Evolutionary conservation across 2,797 vertebrate genomes (phyloP), one percentile per base, ranked within the genome.

Genomic region (Typhlichthys eigenmanni): DNA sequence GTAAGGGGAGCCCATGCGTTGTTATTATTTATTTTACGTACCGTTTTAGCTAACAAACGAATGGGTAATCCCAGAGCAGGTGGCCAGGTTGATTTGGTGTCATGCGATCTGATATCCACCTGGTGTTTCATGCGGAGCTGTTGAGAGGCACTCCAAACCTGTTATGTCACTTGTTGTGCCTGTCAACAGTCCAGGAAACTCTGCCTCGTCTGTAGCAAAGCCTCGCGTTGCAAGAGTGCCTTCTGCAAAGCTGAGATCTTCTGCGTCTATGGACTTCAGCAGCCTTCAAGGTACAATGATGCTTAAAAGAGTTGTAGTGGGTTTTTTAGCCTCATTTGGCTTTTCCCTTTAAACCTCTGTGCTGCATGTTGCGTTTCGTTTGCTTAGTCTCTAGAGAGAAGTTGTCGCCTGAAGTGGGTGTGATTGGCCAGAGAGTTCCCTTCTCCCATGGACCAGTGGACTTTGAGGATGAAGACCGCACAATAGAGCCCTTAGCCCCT

Each of bases 401-500:
- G 63, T 53, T 66, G 13, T 62, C 89, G 2, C 77, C 91, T n/a
- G 88, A 85, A 1, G 92, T 93, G 69, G 91, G 90, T 48, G 47
- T 95, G 43, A 86, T 94, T 53, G 94, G 95, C 14, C 93, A 93
- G 38, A 85, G 81, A 68, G 82, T 95, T 64, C 72, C 78, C 70
- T 93, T 90, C 72, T 88, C 88, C 61, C 94, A 90, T 1, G 90
- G 89, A 68, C 68, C 78, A 43, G 72, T 82, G 53, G 91, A 90
- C 80, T 64, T 66, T 19, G 92, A 93, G 59, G 92, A 94, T 24
- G 92, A 92, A 50, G 76, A 86, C 59, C 73, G 61, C 56, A 71
- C 57, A 17, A 76, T 66, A 13, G 91, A 83, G 47, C 48, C 68
- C 9, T 87, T 89, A 48, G 68, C 76, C 38, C 66, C 78, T 2